Evolutionary conservation across 2,888 invertebrate genomes (phyloP), one percentile per base, ranked within the genome.

Genomic region (Patella depressa): DNA sequence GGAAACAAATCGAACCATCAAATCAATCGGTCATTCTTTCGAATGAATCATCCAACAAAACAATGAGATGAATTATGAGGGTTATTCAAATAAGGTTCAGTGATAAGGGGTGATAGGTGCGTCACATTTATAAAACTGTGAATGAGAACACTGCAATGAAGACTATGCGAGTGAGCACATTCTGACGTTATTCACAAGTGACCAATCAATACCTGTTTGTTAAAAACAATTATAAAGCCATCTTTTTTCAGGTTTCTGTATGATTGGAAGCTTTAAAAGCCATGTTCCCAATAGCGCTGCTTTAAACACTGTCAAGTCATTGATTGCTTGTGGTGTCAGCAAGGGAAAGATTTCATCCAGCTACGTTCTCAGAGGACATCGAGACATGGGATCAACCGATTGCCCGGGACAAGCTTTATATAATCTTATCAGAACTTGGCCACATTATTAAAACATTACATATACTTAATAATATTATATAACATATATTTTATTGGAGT

Each of bases 211-310:
- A 29, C 24, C 9, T 19, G 24, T 29, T 71, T 19, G 24, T 9
- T 71, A 17, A 19, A 24, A 71, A 7, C 7, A 19, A 5, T 34
- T 0, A 19, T 19, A 17, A 14, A 14, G 7, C 45, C 19, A 19
- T 65, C 3, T 19, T 34, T 3, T 78, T 83, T 19, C 75, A 86
- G 86, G 84, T 3, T 81, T 90, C 24, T 89, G 87, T 53, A 82
- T 89, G 14, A 86, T 90, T 71, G 90, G 90, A 45, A 83, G 87
- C 76, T 90, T 86, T 80, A 83, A 79, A 1, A 76, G 80, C 29
- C 80, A 83, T 7, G 73, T 79, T 53, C 90, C 90, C 5, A 87
- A 86, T 72, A 74, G 84, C 45, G 80, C 79, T 0, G 89, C 89
- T 45, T 72, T 88, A 11, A 81, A 84, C 24, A 84, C 87, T 14